Conservation (phyloP, 2,888 invertebrate species). For the Eurois occulta region DNA sequence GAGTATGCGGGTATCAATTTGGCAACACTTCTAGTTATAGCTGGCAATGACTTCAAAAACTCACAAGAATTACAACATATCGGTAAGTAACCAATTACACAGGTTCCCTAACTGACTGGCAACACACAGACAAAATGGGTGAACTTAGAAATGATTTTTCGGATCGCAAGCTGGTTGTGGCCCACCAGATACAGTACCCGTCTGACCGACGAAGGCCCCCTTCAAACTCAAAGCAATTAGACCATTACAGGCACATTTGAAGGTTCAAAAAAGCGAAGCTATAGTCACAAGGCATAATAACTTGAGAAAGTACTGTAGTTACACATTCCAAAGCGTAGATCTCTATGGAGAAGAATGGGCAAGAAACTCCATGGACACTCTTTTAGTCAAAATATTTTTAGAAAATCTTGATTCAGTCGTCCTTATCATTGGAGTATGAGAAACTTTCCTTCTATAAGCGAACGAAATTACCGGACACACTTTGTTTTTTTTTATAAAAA, state of each 20-base stretch:
- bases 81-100: constrained; percentile 86
- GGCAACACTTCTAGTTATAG: constrained; percentile 98
- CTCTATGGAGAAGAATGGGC: too few relatives aligned
- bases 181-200: neutral
- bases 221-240: too few relatives aligned
- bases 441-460: neutral
- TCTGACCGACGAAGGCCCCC: neutral
- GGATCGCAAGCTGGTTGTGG: neutral
- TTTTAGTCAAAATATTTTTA: too few relatives aligned
- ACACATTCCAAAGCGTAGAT: too few relatives aligned
- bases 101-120: neutral
- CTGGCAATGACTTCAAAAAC: constrained; percentile 98
- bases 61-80: constrained; percentile 97
- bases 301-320: too few relatives aligned
- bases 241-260: too few relatives aligned
- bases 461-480: neutral
- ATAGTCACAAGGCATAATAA: too few relatives aligned
- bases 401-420: too few relatives aligned
- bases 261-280: too few relatives aligned
- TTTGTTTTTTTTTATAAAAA: neutral
- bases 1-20: constrained; percentile 99
- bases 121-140: neutral
- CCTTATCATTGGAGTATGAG: neutral
- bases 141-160: neutral
- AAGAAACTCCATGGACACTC: too few relatives aligned